A percentile compares a stretch with the other conserved stretches of the same genome.
Evolutionary conservation across 2,888 invertebrate genomes (phyloP).

Genomic region (Drosophila cognata): DNA sequence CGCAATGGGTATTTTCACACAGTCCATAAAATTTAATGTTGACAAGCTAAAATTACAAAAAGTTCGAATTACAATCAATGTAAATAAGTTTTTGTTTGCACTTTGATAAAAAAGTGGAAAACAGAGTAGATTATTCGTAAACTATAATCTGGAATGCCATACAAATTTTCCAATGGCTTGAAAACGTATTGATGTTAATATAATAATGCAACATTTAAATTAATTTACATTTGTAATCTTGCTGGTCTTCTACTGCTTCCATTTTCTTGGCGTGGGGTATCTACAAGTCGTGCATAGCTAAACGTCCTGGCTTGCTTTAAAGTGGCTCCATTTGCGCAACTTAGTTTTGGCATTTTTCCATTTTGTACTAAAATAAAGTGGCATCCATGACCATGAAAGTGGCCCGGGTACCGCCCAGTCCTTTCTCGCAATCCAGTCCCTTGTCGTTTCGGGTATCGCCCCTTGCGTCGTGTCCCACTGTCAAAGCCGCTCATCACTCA

Average conservation of each 20-base stretch:
- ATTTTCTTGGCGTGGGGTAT: background rate
- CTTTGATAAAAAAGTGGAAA: background rate
- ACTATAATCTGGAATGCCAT: background rate
- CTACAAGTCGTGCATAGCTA: background rate
- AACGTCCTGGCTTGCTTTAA: constrained; percentile 28
- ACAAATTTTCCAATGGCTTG: background rate
- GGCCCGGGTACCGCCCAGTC: constrained; percentile 14
- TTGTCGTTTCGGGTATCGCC: constrained; percentile 6
- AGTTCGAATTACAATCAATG: background rate
- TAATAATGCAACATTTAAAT: background rate
- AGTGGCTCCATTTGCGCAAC: constrained; percentile 45
- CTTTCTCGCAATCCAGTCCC: background rate
- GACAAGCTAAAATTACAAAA: background rate
- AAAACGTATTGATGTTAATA: background rate
- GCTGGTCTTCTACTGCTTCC: background rate
- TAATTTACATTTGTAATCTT: background rate
- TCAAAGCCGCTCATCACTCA: constrained; percentile 67
- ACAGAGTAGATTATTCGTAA: background rate
- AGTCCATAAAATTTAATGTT: background rate
- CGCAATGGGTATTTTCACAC: background rate
- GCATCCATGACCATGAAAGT: constrained; percentile 51
- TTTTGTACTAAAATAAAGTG: constrained; percentile 59
- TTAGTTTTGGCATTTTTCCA: constrained; percentile 34
- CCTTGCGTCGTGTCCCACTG: constrained; percentile 41
- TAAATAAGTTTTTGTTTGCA: background rate